Evolutionary conservation across 2,888 invertebrate species (phyloP).

Genomic region (Sylvicola cinctus): DNA sequence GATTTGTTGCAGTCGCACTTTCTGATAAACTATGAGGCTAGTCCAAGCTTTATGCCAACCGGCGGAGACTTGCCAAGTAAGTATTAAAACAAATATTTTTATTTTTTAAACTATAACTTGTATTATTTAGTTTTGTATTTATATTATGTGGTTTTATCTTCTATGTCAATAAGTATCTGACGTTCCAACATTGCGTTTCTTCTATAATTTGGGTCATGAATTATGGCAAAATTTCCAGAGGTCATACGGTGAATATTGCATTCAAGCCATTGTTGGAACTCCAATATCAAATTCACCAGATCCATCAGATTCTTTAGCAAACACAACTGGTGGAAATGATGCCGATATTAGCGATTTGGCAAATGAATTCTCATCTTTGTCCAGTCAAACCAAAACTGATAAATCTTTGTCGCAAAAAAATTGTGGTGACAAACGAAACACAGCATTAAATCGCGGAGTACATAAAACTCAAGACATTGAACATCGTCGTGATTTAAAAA

Average conservation of each 20-base stretch:
- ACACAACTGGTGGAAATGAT: background rate
- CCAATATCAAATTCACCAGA: background rate
- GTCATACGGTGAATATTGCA: background rate
- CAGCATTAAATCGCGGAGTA: too few species aligned
- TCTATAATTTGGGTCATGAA: slow-evolving; percentile 4
- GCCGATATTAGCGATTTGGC: background rate
- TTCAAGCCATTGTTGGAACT: background rate
- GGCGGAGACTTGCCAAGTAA: slow-evolving; percentile 3
- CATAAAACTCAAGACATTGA: too few species aligned
- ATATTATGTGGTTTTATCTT: background rate
- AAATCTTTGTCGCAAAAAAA: too few species aligned
- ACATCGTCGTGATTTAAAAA: too few species aligned
- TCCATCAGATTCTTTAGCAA: background rate
- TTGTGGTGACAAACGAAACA: too few species aligned
- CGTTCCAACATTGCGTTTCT: background rate
- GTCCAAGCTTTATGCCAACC: background rate
- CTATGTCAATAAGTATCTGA: background rate
- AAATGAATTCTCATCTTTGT: too few species aligned
- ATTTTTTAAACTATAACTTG: too few species aligned
- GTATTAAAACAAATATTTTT: too few species aligned
- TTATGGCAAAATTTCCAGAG: slow-evolving; percentile 1
- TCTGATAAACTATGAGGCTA: slow-evolving; percentile 1
- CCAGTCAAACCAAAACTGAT: too few species aligned
- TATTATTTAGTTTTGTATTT: background rate
- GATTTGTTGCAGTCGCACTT: background rate